Evolutionary conservation across 2,888 invertebrate species (phyloP), one percentile per base, ranked within the genome.

Genomic region (Hypomecis atomaria): DNA sequence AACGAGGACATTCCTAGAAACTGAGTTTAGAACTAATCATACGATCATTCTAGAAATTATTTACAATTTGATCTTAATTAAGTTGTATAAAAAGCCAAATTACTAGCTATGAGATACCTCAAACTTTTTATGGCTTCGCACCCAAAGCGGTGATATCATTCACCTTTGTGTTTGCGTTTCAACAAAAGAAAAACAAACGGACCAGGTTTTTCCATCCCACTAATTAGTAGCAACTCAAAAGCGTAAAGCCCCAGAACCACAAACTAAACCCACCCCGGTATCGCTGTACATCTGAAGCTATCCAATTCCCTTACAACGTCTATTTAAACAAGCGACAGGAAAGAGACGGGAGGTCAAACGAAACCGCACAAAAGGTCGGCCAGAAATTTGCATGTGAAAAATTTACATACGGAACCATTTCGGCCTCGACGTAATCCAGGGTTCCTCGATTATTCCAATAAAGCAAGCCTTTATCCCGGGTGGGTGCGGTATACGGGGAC

Each of bases 351-450:
- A 57, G 69, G 67, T 66, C 65, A 68, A 68, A 68, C 65, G 62
- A 68, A 71, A 64, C 68, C 64, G 63, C 66, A 65, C 45, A 69
- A 71, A 69, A 68, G 72, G 71, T 71, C 67, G 64, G 9, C 56
- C 47, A 56, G 59, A 57, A 66, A 70, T 72, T 69, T 71, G 71
- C 69, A 72, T 72, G 61, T 64, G 64, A 67, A 66, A 67, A 67
- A 71, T 71, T 71, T 69, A 63, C 69, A 67, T 71, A 69, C 66
- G 69, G 58, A 71, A 69, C 66, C 69, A 65, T 69, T 67, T 62
- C 45, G 59, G 59, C 59, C 59, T 59, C 59, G 43, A 10, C 61
- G 64, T 71, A 71, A 71, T 71, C 71, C 65, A 50, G 66, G 69
- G 62, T 63, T 61, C 63, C 65, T 55, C 59, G 70, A 70, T 67